A percentile compares a stretch with the other conserved stretches of the same genome.
phyloP scores from a whole-genome alignment of 2,888 invertebrate genomes.

The Mellilla xanthometata region DNA sequence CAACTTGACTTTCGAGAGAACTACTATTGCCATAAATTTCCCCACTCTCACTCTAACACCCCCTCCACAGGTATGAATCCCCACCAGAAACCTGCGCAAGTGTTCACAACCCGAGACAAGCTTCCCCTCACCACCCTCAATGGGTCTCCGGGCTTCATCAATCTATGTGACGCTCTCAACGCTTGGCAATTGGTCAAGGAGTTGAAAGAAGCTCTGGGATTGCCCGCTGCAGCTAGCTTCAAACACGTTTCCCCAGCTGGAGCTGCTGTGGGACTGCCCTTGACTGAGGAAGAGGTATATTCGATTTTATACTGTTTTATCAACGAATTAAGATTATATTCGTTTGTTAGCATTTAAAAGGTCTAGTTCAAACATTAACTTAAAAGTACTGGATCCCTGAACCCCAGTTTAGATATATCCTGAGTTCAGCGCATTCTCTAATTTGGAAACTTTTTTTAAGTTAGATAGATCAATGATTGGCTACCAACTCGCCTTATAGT shows the following conservation, averaged over 20 bases:
- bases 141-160: conserved; percentile 98
- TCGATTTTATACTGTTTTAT: neutral
- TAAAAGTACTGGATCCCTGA: no score
- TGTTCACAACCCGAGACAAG: conserved; percentile 90
- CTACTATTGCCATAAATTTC: no score
- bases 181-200: conserved; percentile 98
- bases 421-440: no score
- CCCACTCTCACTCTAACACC: no score
- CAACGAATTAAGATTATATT: no score
- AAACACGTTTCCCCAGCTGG: conserved; percentile 99
- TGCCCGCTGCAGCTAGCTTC: conserved; percentile 97
- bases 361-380: no score
- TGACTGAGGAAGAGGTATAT: conserved; percentile 69
- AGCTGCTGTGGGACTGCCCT: conserved; percentile 94
- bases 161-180: conserved; percentile 98
- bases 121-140: conserved; percentile 95
- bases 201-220: conserved; percentile 87
- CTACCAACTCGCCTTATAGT: no score
- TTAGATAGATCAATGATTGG: no score
- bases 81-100: conserved; percentile 97
- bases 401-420: no score
- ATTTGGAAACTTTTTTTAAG: no score
- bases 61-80: conserved; percentile 91
- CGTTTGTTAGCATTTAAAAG: no score
- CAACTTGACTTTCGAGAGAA: no score